Conservation (phyloP, 2,888 invertebrate genomes). For the Epirrhoe tristata region DNA sequence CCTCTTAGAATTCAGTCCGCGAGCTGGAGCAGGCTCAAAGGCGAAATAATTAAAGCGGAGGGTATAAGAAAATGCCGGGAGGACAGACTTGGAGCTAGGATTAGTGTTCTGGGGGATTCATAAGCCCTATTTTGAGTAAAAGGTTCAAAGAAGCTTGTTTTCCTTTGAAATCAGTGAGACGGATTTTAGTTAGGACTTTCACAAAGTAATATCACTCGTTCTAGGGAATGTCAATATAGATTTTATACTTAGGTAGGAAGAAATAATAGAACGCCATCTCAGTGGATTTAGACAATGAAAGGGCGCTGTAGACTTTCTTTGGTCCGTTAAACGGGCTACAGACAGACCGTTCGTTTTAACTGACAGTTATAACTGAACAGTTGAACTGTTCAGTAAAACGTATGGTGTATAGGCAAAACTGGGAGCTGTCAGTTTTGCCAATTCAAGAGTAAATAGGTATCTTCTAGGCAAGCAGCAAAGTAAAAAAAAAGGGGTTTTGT, state of each 20-base stretch:
- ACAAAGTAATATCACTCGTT: not conserved
- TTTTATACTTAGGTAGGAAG: not conserved
- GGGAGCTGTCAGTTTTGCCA: too few species aligned
- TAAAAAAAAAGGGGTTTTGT: too few species aligned
- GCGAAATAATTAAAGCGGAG: constrained; percentile 82
- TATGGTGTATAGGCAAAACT: too few species aligned
- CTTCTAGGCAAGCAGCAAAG: too few species aligned
- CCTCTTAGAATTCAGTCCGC: constrained; percentile 82
- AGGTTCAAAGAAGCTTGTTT: not conserved
- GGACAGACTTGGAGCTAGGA: constrained; percentile 40
- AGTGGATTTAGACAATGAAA: too few species aligned
- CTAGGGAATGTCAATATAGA: not conserved
- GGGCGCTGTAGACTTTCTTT: too few species aligned
- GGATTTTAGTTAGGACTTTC: not conserved
- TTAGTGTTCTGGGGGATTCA: constrained; percentile 20
- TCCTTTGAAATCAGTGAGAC: not conserved
- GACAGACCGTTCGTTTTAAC: too few species aligned
- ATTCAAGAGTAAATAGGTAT: too few species aligned
- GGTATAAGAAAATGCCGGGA: constrained; percentile 77
- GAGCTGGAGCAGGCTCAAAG: constrained; percentile 73
- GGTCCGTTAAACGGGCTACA: too few species aligned
- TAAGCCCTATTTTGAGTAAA: constrained; percentile 13
- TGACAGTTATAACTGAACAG: too few species aligned
- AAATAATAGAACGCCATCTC: too few species aligned
- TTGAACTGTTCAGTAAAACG: too few species aligned